Conservation (phyloP, 2,888 invertebrate species). For the Artemia sp. region DNA sequence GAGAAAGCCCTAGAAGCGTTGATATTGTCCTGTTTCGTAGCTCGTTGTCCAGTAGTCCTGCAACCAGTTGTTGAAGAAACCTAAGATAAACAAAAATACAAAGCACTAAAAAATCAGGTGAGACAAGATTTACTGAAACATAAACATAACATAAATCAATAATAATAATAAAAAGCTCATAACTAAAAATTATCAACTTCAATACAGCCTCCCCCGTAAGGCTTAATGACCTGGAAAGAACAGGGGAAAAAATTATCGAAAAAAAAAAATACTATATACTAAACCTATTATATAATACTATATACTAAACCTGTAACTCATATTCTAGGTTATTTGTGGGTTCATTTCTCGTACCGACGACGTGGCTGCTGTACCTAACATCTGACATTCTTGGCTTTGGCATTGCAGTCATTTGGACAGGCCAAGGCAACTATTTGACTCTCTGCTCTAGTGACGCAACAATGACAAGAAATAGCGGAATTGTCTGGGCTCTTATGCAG, state of each 20-base stretch:
- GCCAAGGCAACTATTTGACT: constrained; percentile 79
- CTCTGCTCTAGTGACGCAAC: constrained; percentile 71
- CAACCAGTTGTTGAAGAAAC: constrained; percentile 59
- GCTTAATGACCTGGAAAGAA: too few species aligned
- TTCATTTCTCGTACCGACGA: constrained; percentile 65
- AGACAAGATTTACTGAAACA: too few species aligned
- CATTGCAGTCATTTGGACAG: constrained; percentile 86
- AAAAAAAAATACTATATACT: too few species aligned
- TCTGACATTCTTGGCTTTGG: constrained; percentile 75
- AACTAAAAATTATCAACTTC: too few species aligned
- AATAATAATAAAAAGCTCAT: too few species aligned
- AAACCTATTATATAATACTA: too few species aligned
- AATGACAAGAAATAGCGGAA: constrained; percentile 79
- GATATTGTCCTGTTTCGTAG: constrained; percentile 31
- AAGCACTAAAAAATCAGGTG: neutral
- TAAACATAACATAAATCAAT: too few species aligned
- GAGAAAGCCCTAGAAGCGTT: constrained; percentile 28
- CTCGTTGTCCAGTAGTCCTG: constrained; percentile 41
- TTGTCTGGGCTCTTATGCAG: constrained; percentile 93
- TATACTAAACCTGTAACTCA: neutral
- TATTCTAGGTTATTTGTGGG: constrained; percentile 64
- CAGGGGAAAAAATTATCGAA: too few species aligned
- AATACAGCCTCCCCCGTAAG: too few species aligned
- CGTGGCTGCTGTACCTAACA: constrained; percentile 63
- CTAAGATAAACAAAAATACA: constrained; percentile 31